Conservation (phyloP, 2,797 vertebrate genomes). For the Schizopygopsis malacanthus region DNA sequence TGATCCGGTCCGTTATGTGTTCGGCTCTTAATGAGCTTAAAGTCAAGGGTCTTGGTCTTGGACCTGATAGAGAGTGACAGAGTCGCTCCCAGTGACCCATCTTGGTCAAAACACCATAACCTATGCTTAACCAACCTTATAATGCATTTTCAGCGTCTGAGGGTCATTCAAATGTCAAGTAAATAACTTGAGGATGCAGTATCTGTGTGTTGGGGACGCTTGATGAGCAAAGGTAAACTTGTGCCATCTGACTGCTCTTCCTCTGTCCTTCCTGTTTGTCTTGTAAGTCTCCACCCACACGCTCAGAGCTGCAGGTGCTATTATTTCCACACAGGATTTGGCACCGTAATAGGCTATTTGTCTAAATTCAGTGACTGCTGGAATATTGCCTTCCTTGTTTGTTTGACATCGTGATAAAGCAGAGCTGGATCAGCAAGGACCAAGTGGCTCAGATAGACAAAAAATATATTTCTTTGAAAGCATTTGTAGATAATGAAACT, state of each 20-base stretch:
- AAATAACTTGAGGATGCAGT: background rate
- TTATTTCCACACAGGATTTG: conserved; percentile 41
- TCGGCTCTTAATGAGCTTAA: conserved; percentile 33
- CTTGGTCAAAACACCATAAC: conserved; percentile 3
- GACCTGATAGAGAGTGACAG: background rate
- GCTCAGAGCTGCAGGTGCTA: conserved; percentile 13
- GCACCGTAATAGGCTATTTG: conserved; percentile 9
- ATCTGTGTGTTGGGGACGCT: background rate
- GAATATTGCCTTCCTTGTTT: conserved; percentile 38
- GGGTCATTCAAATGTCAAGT: conserved; percentile 26
- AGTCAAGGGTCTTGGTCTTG: conserved; percentile 16
- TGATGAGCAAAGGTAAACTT: conserved; percentile 5
- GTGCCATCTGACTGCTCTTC: conserved; percentile 9
- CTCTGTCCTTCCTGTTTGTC: conserved; percentile 23
- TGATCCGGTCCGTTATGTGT: conserved; percentile 2
- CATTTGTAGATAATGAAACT: background rate
- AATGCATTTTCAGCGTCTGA: background rate
- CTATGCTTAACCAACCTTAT: conserved; percentile 1
- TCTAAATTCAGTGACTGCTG: conserved; percentile 45
- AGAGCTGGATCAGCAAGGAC: background rate
- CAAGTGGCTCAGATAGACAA: conserved; percentile 1
- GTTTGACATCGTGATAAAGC: conserved; percentile 36
- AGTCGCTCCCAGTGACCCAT: background rate
- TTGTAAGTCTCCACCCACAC: conserved; percentile 32
- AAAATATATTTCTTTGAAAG: background rate